A percentile compares a stretch with the other conserved stretches of the same genome.
These are phyloP conservation scores for Parnassius glacialis DNA, from an alignment of 2,888 invertebrate genomes.

Conservation along the genomic window DNA sequence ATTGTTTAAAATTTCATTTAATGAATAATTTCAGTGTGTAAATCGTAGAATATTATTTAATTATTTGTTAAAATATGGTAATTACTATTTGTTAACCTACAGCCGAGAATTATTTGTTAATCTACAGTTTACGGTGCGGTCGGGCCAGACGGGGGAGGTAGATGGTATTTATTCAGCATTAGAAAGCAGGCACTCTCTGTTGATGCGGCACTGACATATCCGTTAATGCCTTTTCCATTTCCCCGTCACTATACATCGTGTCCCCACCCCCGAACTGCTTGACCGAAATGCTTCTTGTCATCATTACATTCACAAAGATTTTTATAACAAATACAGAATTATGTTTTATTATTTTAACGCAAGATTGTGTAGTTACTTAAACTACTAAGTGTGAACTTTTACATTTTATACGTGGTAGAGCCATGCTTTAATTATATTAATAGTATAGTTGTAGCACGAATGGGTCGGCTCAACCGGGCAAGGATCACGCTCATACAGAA, in stretches of 20 bases:
- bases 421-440: too few species aligned
- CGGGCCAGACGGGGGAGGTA: slow-evolving; percentile 55
- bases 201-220: slow-evolving; percentile 79
- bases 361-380: too few species aligned
- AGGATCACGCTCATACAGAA: too few species aligned
- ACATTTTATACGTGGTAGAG: too few species aligned
- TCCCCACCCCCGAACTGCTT: slow-evolving; percentile 52
- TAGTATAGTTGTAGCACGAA: too few species aligned
- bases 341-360: background rate
- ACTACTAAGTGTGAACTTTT: too few species aligned
- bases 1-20: too few species aligned
- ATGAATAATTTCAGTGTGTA: too few species aligned
- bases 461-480: too few species aligned
- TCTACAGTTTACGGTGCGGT: slow-evolving; percentile 42
- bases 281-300: slow-evolving; percentile 56
- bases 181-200: slow-evolving; percentile 75
- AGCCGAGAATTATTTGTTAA: slow-evolving; percentile 26
- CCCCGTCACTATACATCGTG: slow-evolving; percentile 57
- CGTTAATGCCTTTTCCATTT: slow-evolving; percentile 81
- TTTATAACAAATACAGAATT: background rate
- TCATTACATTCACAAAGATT: slow-evolving; percentile 15
- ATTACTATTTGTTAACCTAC: too few species aligned
- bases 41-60: too few species aligned
- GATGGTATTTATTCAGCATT: slow-evolving; percentile 77
- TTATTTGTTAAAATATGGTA: too few species aligned